Evolutionary conservation across 2,113 vertebrate species (phyloP).

Genomic region (Mugil cephalus): DNA sequence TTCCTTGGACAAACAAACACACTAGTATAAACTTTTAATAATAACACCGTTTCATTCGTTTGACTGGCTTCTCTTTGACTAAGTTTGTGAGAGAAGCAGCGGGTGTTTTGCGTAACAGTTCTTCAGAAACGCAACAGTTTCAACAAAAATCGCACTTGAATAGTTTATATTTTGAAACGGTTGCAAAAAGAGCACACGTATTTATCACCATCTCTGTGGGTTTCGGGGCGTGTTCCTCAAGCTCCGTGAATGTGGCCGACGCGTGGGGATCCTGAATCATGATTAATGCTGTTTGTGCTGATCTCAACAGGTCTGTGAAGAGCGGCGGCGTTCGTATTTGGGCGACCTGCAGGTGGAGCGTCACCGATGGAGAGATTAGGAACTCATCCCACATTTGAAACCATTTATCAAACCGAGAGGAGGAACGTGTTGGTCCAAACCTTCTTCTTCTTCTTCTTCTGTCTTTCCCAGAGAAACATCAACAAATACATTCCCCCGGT

Average conservation of each 20-base stretch:
- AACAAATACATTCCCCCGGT: neutral
- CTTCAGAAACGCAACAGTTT: too few species aligned
- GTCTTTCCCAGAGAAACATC: neutral
- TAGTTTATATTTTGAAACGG: too few species aligned
- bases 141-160: too few species aligned
- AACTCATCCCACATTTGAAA: constrained; percentile 23
- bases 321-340: neutral
- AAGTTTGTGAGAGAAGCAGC: too few species aligned
- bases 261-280: constrained; percentile 24
- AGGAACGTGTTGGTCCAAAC: neutral
- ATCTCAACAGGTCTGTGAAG: neutral
- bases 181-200: neutral
- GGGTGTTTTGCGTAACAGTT: too few species aligned
- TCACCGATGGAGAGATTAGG: constrained; percentile 51
- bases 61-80: too few species aligned
- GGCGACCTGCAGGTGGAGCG: constrained; percentile 39
- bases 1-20: too few species aligned
- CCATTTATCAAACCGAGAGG: constrained; percentile 13
- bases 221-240: constrained; percentile 25
- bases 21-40: too few species aligned
- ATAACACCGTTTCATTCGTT: too few species aligned
- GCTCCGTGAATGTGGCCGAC: too few species aligned
- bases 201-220: constrained; percentile 11
- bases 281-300: constrained; percentile 44
- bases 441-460: neutral